phyloP scores from a whole-genome alignment of 2,888 invertebrate species.

The Lasioglossum marginatum region DNA sequence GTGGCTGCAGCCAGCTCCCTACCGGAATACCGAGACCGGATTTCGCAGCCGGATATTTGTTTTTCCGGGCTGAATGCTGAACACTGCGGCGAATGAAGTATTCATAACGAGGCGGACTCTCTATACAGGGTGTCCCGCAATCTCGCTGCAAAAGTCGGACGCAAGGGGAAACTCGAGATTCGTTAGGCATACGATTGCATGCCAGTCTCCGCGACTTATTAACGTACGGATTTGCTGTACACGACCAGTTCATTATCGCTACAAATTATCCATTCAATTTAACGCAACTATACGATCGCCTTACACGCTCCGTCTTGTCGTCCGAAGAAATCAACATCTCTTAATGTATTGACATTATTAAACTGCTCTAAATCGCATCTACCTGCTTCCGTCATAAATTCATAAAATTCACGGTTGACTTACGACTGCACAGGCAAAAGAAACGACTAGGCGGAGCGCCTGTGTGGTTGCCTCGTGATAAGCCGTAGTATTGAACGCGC shows the following conservation, averaged over 20 bases:
- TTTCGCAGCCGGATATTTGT: conserved; percentile 57
- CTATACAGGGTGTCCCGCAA: neutral
- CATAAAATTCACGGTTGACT: neutral
- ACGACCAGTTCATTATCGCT: neutral
- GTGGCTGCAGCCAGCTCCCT: conserved; percentile 23
- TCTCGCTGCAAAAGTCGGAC: neutral
- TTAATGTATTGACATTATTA: neutral
- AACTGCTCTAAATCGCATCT: neutral
- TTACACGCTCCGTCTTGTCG: neutral
- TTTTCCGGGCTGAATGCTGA: conserved; percentile 60
- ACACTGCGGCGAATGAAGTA: conserved; percentile 57
- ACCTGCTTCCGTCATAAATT: neutral
- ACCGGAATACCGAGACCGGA: conserved; percentile 54
- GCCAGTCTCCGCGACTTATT: neutral
- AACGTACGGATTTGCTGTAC: neutral
- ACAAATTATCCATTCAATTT: neutral
- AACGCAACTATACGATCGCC: neutral
- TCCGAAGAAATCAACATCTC: neutral
- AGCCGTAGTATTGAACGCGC: neutral
- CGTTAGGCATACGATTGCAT: neutral
- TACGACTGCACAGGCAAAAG: neutral
- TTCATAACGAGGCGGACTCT: conserved; percentile 54
- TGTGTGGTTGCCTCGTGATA: neutral
- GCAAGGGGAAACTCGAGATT: neutral
- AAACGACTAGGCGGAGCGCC: neutral